These are phyloP conservation scores for Globodera rostochiensis DNA, from an alignment of 1,140 invertebrate species.

Conservation along the genomic window DNA sequence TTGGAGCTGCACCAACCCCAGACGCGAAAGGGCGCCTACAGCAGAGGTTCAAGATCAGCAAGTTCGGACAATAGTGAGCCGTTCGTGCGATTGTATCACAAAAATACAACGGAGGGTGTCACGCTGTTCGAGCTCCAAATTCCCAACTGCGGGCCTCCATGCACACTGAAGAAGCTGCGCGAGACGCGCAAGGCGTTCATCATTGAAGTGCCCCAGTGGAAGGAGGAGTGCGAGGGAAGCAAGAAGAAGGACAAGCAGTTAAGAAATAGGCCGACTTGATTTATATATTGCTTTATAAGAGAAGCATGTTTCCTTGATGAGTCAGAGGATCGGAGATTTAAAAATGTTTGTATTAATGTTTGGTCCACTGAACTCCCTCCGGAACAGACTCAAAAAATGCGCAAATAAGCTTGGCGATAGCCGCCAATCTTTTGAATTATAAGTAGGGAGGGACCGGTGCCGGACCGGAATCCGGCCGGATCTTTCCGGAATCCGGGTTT, in stretches of 20 bases:
- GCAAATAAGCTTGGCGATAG: too few relatives aligned
- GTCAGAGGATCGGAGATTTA: too few relatives aligned
- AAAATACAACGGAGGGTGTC: slow-evolving; percentile 10
- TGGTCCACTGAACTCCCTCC: too few relatives aligned
- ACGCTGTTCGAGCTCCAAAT: slow-evolving; percentile 4
- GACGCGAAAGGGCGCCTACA: too few relatives aligned
- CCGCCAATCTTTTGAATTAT: too few relatives aligned
- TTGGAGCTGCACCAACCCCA: slow-evolving; percentile 15
- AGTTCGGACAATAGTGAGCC: background rate
- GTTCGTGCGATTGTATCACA: slow-evolving; percentile 17
- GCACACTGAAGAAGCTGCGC: slow-evolving; percentile 7
- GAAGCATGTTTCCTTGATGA: too few relatives aligned
- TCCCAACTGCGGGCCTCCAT: slow-evolving; percentile 1
- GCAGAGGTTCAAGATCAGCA: background rate
- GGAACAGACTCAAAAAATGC: too few relatives aligned
- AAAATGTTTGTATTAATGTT: too few relatives aligned
- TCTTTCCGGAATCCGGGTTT: too few relatives aligned
- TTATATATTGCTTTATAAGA: too few relatives aligned
- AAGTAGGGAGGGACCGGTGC: too few relatives aligned
- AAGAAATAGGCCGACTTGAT: background rate
- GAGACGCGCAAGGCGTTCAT: slow-evolving; percentile 6
- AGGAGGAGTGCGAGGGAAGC: slow-evolving; percentile 3
- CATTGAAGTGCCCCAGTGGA: slow-evolving; percentile 1
- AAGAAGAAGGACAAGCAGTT: background rate
- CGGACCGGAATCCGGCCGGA: too few relatives aligned